These are phyloP conservation scores for Drosophila nigritarsus DNA, from an alignment of 2,888 invertebrate genomes.

Conservation along the genomic window DNA sequence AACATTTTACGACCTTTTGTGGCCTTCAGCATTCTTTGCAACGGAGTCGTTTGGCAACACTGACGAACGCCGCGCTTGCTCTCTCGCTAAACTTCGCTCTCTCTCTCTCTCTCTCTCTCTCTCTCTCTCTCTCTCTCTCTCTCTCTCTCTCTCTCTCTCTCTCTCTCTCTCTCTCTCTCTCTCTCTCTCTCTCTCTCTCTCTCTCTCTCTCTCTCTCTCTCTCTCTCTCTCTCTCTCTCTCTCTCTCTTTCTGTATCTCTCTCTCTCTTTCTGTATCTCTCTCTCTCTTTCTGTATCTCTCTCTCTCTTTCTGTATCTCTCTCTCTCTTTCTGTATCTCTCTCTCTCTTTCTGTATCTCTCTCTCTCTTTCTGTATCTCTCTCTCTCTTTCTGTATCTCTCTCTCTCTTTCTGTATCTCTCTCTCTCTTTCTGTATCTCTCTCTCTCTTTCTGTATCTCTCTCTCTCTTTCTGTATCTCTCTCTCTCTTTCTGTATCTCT, in stretches of 20 bases:
- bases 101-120: too few relatives aligned
- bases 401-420: conserved; percentile 1
- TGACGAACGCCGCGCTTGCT: conserved; percentile 28
- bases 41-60: conserved; percentile 51
- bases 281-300: too few relatives aligned
- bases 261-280: too few relatives aligned
- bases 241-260: too few relatives aligned
- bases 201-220: too few relatives aligned
- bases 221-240: neutral
- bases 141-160: neutral
- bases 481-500: conserved; percentile 1
- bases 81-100: neutral
- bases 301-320: too few relatives aligned
- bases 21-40: conserved; percentile 73
- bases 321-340: conserved; percentile 1
- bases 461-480: too few relatives aligned
- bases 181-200: conserved; percentile 5
- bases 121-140: neutral
- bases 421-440: neutral
- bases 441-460: too few relatives aligned
- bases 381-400: too few relatives aligned
- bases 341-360: neutral
- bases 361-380: too few relatives aligned
- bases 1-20: conserved; percentile 65
- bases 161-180: neutral